Conservation (phyloP, 2,888 invertebrate species). For the Cataglyphis cursor region DNA sequence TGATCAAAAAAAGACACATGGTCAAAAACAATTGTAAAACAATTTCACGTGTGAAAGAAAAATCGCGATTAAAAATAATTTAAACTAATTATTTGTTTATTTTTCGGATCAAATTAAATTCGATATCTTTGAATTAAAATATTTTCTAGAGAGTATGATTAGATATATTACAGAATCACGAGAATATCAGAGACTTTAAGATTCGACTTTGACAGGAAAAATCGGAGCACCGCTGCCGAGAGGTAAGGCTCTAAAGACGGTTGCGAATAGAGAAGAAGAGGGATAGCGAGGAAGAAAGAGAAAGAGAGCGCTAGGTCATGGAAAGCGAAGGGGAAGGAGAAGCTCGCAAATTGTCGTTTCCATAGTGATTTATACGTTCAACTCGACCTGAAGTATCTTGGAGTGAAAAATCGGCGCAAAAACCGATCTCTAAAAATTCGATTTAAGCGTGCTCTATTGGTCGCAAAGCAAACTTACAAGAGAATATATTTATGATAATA, state of each 20-base stretch:
- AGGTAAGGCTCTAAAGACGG: conserved; percentile 13
- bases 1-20: not conserved
- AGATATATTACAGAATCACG: not conserved
- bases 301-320: conserved; percentile 6
- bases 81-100: not conserved
- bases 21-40: not conserved
- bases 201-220: conserved; percentile 13
- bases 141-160: not conserved
- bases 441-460: not conserved
- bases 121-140: not conserved
- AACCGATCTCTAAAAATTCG: not conserved
- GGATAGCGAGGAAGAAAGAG: not conserved
- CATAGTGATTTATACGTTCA: conserved; percentile 42
- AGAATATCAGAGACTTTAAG: not conserved
- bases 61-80: not conserved
- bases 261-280: conserved; percentile 21
- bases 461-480: not conserved
- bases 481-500: not conserved
- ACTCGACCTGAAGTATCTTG: not conserved
- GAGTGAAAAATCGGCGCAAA: conserved; percentile 15
- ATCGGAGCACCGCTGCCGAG: conserved; percentile 36
- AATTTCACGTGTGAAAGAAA: not conserved
- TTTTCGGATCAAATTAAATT: conserved; percentile 8
- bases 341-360: conserved; percentile 46
- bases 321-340: conserved; percentile 27